Evolutionary conservation across 1,140 invertebrate species (phyloP).

Genomic region (Ceratina japonica): DNA sequence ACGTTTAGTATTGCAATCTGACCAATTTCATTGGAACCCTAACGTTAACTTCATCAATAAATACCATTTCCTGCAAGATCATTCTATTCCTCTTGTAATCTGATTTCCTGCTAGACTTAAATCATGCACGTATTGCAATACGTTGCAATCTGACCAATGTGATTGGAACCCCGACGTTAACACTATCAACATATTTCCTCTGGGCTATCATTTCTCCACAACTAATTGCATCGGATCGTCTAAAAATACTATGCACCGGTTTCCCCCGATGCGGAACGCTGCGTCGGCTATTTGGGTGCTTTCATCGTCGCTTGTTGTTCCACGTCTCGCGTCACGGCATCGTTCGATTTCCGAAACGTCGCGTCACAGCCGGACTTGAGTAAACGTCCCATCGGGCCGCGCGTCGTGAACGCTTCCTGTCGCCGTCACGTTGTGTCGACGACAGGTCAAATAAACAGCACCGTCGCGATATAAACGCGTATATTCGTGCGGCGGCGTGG

Average conservation of each 20-base stretch:
- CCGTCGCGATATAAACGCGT: slow-evolving; percentile 55
- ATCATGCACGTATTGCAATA: too few species aligned
- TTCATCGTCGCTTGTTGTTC: slow-evolving; percentile 45
- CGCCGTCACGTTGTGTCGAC: slow-evolving; percentile 55
- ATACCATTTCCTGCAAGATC: too few species aligned
- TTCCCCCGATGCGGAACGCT: slow-evolving; percentile 31
- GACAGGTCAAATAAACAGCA: slow-evolving; percentile 76
- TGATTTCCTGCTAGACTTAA: too few species aligned
- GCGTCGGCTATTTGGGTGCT: slow-evolving; percentile 29
- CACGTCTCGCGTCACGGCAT: slow-evolving; percentile 35
- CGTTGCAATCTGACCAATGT: too few species aligned
- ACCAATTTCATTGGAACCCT: too few species aligned
- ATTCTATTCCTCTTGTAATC: too few species aligned
- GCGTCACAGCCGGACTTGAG: slow-evolving; percentile 44
- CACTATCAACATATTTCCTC: too few species aligned
- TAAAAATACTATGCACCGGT: slow-evolving; percentile 28
- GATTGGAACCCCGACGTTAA: too few species aligned
- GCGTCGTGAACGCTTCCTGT: slow-evolving; percentile 69
- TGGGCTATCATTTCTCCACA: too few species aligned
- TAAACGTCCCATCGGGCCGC: slow-evolving; percentile 63
- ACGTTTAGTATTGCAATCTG: too few species aligned
- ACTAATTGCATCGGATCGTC: background rate
- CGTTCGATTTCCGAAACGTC: slow-evolving; percentile 65
- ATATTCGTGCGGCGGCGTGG: slow-evolving; percentile 8
- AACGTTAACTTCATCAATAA: too few species aligned